A percentile compares a stretch with the other conserved stretches of the same genome.
Evolutionary conservation across 92 coral and sea anemone species (phyloP).

Genomic region (Bergia puertoricense): DNA sequence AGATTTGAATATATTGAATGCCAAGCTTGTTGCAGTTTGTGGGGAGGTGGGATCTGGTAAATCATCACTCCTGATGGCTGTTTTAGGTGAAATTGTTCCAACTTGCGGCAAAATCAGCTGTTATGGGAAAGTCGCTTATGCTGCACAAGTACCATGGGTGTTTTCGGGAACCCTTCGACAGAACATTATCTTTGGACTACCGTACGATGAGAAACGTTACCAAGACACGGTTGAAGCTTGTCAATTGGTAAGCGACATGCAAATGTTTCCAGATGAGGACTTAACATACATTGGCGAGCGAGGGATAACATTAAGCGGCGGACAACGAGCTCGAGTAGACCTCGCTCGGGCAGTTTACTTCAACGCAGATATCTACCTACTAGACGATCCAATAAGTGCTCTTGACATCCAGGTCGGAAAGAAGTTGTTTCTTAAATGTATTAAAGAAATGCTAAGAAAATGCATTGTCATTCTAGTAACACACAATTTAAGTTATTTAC

Average conservation of each 20-base stretch:
- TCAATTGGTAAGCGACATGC: conserved; percentile 1
- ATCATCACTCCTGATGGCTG: conserved; percentile 14
- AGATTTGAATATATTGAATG: not conserved
- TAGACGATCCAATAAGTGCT: conserved; percentile 18
- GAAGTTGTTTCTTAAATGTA: not conserved
- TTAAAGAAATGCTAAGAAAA: not conserved
- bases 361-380: conserved; percentile 5
- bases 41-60: conserved; percentile 29
- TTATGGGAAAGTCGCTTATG: conserved; percentile 10
- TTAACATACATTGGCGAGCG: conserved; percentile 22
- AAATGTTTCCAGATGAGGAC: conserved; percentile 22
- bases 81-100: conserved; percentile 19
- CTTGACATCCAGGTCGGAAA: conserved; percentile 17
- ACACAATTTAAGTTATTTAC: conserved; percentile 20
- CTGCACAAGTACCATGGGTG: conserved; percentile 32
- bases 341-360: conserved; percentile 11
- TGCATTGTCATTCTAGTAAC: conserved; percentile 16
- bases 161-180: conserved; percentile 34
- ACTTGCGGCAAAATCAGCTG: conserved; percentile 13
- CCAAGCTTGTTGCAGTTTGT: conserved; percentile 14
- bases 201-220: not conserved
- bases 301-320: conserved; percentile 30
- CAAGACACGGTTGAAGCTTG: conserved; percentile 30
- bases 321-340: conserved; percentile 28
- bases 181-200: conserved; percentile 23